A percentile compares a stretch with the other conserved stretches of the same genome.
Evolutionary conservation across 2,888 invertebrate genomes (phyloP).

Genomic region (Pyralis farinalis): DNA sequence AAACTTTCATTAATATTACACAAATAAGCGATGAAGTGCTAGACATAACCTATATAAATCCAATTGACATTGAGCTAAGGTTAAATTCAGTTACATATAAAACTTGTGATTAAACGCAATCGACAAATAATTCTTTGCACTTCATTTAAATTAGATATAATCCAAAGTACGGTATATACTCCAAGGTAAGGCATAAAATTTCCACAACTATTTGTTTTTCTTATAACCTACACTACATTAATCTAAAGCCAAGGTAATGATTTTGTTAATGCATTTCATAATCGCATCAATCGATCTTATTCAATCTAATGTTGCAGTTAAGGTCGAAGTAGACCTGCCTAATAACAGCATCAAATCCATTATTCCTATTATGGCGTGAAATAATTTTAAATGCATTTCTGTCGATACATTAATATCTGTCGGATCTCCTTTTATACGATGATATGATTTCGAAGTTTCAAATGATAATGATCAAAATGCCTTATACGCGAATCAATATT

Average conservation of each 20-base stretch:
- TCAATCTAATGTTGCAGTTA: not conserved
- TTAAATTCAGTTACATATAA: too few relatives aligned
- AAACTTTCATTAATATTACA: too few relatives aligned
- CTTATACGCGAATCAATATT: not conserved
- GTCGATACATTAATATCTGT: not conserved
- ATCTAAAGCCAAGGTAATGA: conserved; percentile 9
- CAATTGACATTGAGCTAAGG: too few relatives aligned
- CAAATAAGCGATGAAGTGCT: too few relatives aligned
- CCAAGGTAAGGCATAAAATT: too few relatives aligned
- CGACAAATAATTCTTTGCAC: too few relatives aligned
- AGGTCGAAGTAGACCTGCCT: not conserved
- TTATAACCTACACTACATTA: too few relatives aligned
- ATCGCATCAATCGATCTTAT: conserved; percentile 14
- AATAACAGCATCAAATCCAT: not conserved
- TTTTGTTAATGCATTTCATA: conserved; percentile 15
- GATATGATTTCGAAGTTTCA: not conserved
- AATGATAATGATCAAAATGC: not conserved
- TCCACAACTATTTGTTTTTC: too few relatives aligned
- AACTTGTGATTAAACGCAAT: too few relatives aligned
- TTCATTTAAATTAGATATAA: too few relatives aligned
- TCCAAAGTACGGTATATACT: too few relatives aligned
- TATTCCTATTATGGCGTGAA: not conserved
- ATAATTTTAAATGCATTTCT: not conserved
- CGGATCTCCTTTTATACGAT: not conserved
- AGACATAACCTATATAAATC: too few relatives aligned